phyloP scores from a whole-genome alignment of 2,797 vertebrate genomes.

The Gobionotothen gibberifrons region DNA sequence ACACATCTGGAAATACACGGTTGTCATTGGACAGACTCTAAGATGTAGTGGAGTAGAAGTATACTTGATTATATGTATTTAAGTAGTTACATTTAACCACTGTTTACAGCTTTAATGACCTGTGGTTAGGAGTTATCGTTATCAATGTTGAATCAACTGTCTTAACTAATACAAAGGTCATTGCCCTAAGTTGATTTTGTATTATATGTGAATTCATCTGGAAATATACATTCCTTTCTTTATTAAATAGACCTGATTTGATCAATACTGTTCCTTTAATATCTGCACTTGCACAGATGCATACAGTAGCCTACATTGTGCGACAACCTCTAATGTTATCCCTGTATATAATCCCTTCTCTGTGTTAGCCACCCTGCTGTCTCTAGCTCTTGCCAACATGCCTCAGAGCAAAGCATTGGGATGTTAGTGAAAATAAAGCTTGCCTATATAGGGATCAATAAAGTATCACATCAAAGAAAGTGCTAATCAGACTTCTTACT shows the following conservation, averaged over 20 bases:
- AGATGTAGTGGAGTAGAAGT: no score
- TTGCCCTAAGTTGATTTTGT: no score
- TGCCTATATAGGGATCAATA: constrained; percentile 31
- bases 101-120: no score
- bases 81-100: no score
- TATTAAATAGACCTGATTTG: not conserved
- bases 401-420: not conserved
- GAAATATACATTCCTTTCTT: not conserved
- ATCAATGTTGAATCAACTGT: no score
- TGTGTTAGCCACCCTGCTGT: not conserved
- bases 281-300: not conserved
- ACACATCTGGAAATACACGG: no score
- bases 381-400: not conserved
- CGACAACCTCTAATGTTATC: not conserved
- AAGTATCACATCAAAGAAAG: constrained; percentile 26
- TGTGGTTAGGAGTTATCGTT: no score
- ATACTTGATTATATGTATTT: no score
- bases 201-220: not conserved
- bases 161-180: no score
- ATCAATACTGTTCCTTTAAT: not conserved
- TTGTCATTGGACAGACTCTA: no score
- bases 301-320: not conserved
- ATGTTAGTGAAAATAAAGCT: constrained; percentile 6
- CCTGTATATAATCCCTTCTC: not conserved
- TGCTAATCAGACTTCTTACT: constrained; percentile 45